Conservation (phyloP, 2,888 invertebrate species). For the Andrena dorsata region DNA sequence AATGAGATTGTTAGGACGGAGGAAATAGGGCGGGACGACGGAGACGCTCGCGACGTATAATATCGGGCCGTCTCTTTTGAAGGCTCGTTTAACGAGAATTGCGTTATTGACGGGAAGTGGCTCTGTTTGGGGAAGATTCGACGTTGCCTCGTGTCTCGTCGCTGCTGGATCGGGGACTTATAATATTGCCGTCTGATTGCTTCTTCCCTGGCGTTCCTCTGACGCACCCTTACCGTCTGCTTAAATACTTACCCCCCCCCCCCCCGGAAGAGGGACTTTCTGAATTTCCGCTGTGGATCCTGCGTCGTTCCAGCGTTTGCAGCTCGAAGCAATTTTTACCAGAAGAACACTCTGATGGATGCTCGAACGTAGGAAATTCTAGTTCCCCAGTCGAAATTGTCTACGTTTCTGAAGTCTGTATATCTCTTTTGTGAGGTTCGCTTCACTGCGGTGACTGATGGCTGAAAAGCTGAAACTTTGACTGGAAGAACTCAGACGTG, state of each 20-base stretch:
- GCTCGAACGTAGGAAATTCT: background rate
- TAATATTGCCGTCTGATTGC: constrained; percentile 35
- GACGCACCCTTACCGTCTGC: background rate
- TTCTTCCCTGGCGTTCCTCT: background rate
- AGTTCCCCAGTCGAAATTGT: background rate
- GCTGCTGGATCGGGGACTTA: constrained; percentile 27
- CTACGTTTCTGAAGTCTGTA: background rate
- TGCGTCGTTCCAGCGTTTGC: background rate
- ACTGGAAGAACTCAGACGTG: background rate
- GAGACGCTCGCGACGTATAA: constrained; percentile 29
- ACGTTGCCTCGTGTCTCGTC: background rate
- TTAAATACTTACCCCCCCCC: background rate
- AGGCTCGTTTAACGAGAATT: constrained; percentile 50
- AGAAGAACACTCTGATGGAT: background rate
- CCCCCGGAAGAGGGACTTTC: background rate
- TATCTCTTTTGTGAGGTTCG: background rate
- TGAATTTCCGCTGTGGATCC: background rate
- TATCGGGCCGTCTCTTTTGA: constrained; percentile 45
- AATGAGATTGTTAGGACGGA: constrained; percentile 48
- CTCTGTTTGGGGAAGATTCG: constrained; percentile 41
- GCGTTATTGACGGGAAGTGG: constrained; percentile 52
- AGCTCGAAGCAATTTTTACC: too few species aligned
- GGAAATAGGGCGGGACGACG: constrained; percentile 27
- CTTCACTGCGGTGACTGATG: constrained; percentile 6
- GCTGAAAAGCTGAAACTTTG: constrained; percentile 1